Evolutionary conservation across 2,888 invertebrate species (phyloP), one percentile per base, ranked within the genome.

Genomic region (Agapetus fuscipes): DNA sequence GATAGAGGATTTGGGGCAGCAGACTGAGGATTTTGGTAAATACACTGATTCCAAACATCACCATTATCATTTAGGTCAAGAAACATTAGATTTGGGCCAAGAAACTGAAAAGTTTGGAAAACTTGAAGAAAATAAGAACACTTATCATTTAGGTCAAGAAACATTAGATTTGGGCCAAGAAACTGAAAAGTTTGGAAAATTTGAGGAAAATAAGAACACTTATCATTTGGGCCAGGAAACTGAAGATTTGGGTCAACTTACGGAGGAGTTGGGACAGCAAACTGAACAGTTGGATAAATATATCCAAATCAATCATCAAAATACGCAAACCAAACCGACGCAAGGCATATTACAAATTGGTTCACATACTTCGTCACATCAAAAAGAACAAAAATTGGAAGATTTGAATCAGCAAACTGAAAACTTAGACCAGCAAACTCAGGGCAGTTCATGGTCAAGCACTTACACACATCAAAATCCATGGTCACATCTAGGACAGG

Each of bases 381-480:
- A n/a, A n/a, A n/a, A n/a, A n/a, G n/a, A n/a, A n/a, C n/a, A n/a
- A n/a, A n/a, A n/a, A n/a, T n/a, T n/a, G n/a, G n/a, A n/a, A n/a
- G n/a, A n/a, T 3, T 28, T 33, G 10, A 34, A 31, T 16, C 35
- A 48, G 34, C 42, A 52, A 20, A 31, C 50, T 25, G 52, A 54
- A 42, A 47, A 54, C 40, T 48, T 53, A 2, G 50, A 52, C 4
- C 58, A 58, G 43, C 53, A 58, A 39, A 47, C 50, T 27, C 53
- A 53, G 50, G 49, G 48, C 24, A 43, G 45, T 25, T 55, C 45
- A 29, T 46, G 45, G 44, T 38, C 41, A 52, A 17, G 39, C 44
- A 31, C 48, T 48, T 43, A 44, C n/a, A n/a, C n/a, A n/a, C n/a
- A n/a, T n/a, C n/a, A n/a, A n/a, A n/a, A n/a, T n/a, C n/a, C n/a